Base-by-base conservation (phyloP, 2,888 invertebrate genomes). In the Tinea trinotella region DNA sequence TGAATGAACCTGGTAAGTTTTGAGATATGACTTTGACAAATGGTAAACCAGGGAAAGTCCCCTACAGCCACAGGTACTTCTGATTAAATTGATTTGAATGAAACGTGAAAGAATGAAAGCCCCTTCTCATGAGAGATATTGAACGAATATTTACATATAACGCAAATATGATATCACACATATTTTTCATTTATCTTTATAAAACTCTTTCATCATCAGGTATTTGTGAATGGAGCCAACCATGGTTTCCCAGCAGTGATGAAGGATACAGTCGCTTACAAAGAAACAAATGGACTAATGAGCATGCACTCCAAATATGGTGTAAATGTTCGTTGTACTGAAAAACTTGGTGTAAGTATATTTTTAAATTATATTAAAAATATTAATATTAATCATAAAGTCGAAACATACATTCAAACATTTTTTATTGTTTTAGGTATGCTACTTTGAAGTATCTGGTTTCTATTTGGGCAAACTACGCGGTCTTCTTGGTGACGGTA, bases 401-500 rank as follows among this genome's bases (percentile, higher is more conserved):
- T n/a, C n/a, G 7, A 30, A 30, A 6, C 6, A 10, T 30, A 9
- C 5, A 36, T 36, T 15, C 4, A 6, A 15, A 36, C 12, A 13
- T 36, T 36, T 22, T 48, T 6, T 6, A 7, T 22, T 22, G 30
- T 30, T 30, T 7, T 59, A 79, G 86, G 87, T 90, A 19, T 95
- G 95, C 72, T 87, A 89, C 61, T 65, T 96, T 3, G 88, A 87
- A 59, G 86, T 96, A 0, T 91, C 91, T 61, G 96, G 96, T 6
- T 97, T 92, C 89, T 97, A 97, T 75, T 92, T 92, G 48, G 94
- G 94, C 61, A 94, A 93, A 67, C 83, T 93, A 2, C 92, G 93
- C 10, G 97, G 98, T 68, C 88, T 98, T 1, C 88, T 97, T 9
- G 98, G 98, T 57, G 94, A 94, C 63, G 95, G 93, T 56, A 96